Evolutionary conservation across 2,888 invertebrate genomes (phyloP).

Genomic region (Podotricha telesiphe): DNA sequence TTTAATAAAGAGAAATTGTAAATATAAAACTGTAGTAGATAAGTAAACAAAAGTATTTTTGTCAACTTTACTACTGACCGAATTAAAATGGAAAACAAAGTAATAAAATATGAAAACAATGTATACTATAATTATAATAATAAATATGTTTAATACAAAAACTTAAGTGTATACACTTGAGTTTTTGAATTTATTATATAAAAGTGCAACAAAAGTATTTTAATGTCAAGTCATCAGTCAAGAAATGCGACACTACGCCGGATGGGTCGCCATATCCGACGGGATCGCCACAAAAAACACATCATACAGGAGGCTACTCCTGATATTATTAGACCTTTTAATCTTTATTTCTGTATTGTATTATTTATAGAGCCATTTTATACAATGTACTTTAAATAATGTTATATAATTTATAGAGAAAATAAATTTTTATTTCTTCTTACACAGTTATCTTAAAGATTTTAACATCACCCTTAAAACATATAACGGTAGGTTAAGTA

Average conservation of each 20-base stretch:
- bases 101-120: neutral
- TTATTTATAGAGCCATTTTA: conserved; percentile 14
- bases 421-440: neutral
- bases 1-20: too few species aligned
- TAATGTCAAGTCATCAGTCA: conserved; percentile 41
- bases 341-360: conserved; percentile 19
- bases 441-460: too few species aligned
- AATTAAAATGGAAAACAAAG: neutral
- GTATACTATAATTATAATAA: too few species aligned
- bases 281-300: conserved; percentile 44
- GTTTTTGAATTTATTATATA: too few species aligned
- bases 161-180: neutral
- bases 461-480: too few species aligned
- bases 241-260: conserved; percentile 46
- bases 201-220: conserved; percentile 11
- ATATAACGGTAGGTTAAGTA: too few species aligned
- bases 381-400: conserved; percentile 1
- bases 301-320: conserved; percentile 36
- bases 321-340: conserved; percentile 33
- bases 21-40: too few species aligned
- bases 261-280: conserved; percentile 47
- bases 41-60: too few species aligned
- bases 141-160: neutral
- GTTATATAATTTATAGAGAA: neutral
- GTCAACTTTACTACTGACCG: neutral